Conservation (phyloP, 2,113 vertebrate species). For the Labrus mixtus region DNA sequence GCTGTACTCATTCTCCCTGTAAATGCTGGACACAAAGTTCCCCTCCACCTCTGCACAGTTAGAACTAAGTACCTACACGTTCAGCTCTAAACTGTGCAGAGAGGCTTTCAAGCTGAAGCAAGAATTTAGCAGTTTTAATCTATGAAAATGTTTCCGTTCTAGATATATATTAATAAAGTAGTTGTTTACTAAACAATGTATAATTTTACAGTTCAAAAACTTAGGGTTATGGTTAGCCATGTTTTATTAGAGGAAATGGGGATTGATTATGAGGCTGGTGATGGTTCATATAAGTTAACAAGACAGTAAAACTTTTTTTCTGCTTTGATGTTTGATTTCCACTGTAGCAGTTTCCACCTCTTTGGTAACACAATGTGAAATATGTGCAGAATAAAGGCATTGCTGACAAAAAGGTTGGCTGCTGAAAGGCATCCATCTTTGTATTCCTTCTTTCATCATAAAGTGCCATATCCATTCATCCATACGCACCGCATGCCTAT, state of each 20-base stretch:
- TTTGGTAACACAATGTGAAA: neutral
- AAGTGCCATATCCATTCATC: conserved; percentile 27
- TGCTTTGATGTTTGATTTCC: neutral
- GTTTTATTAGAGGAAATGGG: neutral
- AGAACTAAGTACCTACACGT: neutral
- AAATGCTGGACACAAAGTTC: neutral
- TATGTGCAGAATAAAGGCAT: neutral
- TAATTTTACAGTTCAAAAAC: too few relatives aligned
- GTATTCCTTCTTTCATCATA: conserved; percentile 35
- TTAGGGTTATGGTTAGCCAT: too few relatives aligned
- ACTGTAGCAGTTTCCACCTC: neutral
- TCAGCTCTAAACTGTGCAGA: neutral
- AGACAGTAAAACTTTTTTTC: neutral
- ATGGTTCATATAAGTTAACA: neutral
- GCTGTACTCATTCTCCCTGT: neutral
- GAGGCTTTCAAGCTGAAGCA: neutral
- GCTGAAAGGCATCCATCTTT: conserved; percentile 30
- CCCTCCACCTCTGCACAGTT: neutral
- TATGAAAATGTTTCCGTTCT: too few relatives aligned
- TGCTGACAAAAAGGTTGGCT: neutral
- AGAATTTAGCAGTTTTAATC: neutral
- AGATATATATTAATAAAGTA: neutral
- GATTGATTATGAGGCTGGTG: too few relatives aligned
- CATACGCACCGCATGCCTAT: conserved; percentile 16
- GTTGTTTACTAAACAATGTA: neutral